These are phyloP conservation scores for Cossypha caffra DNA, from an alignment of 2,797 vertebrate species.

Conservation along the genomic window DNA sequence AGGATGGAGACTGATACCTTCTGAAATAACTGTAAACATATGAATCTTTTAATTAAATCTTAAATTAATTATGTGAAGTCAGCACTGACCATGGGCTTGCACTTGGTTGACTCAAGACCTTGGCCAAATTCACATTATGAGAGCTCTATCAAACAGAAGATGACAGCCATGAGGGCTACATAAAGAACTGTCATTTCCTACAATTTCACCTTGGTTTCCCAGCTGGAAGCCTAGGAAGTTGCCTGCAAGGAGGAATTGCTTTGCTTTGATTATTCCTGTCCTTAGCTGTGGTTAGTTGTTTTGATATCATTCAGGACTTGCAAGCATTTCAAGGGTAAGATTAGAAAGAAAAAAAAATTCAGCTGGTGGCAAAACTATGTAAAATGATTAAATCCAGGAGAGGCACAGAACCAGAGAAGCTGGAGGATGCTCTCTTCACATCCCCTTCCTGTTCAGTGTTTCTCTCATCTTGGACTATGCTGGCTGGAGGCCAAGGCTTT, in stretches of 20 bases:
- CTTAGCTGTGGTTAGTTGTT: not conserved
- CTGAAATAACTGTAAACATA: not conserved
- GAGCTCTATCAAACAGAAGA: not conserved
- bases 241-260: not conserved
- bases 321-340: not conserved
- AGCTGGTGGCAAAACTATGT: not conserved
- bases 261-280: slow-evolving; percentile 12
- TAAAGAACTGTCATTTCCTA: not conserved
- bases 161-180: not conserved
- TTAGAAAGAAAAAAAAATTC: not conserved
- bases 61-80: not conserved
- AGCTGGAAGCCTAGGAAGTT: not conserved
- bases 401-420: not conserved
- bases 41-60: not conserved
- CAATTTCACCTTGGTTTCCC: not conserved
- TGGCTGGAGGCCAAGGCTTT: slow-evolving; percentile 10
- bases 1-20: not conserved
- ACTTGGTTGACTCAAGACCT: not conserved
- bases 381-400: slow-evolving; percentile 17
- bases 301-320: not conserved
- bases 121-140: not conserved
- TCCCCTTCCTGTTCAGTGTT: slow-evolving; percentile 11
- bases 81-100: not conserved
- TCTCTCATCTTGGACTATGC: not conserved
- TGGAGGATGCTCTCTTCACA: not conserved